These are phyloP conservation scores for Drosophila koepferae DNA, from an alignment of 2,888 invertebrate genomes.

Conservation along the genomic window DNA sequence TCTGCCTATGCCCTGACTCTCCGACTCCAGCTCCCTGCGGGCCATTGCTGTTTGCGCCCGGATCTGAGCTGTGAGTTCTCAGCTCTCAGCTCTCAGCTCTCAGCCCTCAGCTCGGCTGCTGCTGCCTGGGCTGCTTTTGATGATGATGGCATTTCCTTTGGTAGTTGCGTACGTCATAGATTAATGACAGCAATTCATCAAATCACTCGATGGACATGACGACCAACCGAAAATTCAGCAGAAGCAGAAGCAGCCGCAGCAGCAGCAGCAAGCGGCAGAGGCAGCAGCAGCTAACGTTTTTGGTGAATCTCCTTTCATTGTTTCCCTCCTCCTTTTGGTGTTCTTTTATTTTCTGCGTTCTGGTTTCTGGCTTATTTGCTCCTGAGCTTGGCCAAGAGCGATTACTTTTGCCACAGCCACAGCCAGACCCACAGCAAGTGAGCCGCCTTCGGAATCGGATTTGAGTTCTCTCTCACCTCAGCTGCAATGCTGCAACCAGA, in stretches of 20 bases:
- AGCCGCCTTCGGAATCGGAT: conserved; percentile 13
- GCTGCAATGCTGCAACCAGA: conserved; percentile 36
- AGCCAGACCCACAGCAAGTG: conserved; percentile 4
- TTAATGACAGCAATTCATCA: conserved; percentile 85
- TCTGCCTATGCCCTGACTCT: conserved; percentile 20
- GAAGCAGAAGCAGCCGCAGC: conserved; percentile 54
- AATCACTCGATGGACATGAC: conserved; percentile 86
- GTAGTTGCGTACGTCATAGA: conserved; percentile 86
- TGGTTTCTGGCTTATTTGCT: conserved; percentile 44
- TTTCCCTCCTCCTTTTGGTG: conserved; percentile 16
- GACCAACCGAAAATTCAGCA: conserved; percentile 79
- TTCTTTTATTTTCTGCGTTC: conserved; percentile 15
- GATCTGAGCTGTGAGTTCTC: conserved; percentile 20
- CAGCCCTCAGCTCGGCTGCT: conserved; percentile 48
- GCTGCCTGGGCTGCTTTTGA: conserved; percentile 77
- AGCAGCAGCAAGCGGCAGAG: conserved; percentile 36
- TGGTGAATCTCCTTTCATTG: conserved; percentile 53
- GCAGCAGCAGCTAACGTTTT: conserved; percentile 63
- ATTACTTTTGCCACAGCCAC: conserved; percentile 22
- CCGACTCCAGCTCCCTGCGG: conserved; percentile 53
- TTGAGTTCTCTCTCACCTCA: conserved; percentile 15
- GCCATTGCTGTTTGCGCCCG: conserved; percentile 35
- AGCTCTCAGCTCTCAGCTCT: conserved; percentile 15
- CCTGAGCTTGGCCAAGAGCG: conserved; percentile 30
- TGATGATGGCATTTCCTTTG: conserved; percentile 83